phyloP scores from a whole-genome alignment of 2,113 vertebrate species.

The Craseonycteris thonglongyai region DNA sequence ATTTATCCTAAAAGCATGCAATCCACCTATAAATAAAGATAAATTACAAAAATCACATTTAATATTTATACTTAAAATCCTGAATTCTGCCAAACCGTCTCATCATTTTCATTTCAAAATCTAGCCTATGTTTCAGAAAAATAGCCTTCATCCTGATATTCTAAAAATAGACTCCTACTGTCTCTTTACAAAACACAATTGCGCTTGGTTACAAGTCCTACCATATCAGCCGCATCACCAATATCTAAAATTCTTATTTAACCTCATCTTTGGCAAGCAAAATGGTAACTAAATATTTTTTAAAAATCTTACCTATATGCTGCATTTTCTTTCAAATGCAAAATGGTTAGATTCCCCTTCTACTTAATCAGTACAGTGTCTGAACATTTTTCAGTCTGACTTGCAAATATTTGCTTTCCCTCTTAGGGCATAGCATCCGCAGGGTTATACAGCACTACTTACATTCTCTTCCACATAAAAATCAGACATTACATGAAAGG shows the following conservation, averaged over 20 bases:
- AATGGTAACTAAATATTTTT: constrained; percentile 48
- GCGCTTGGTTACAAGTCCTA: constrained; percentile 57
- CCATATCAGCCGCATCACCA: constrained; percentile 48
- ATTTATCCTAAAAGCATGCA: constrained; percentile 71
- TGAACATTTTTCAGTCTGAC: constrained; percentile 77
- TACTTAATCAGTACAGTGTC: constrained; percentile 79
- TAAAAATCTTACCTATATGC: constrained; percentile 82
- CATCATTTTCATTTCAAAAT: constrained; percentile 63
- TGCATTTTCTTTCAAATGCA: constrained; percentile 80
- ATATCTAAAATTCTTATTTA: constrained; percentile 59
- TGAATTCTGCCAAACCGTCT: constrained; percentile 44
- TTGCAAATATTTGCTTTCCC: constrained; percentile 73
- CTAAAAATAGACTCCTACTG: constrained; percentile 77
- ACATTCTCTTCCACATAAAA: constrained; percentile 80
- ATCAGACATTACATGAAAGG: constrained; percentile 82
- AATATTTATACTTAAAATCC: constrained; percentile 40
- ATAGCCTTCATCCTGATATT: constrained; percentile 63
- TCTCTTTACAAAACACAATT: constrained; percentile 73
- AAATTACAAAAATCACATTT: constrained; percentile 56
- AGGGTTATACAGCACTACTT: constrained; percentile 79
- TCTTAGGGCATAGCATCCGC: constrained; percentile 76
- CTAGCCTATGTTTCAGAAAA: constrained; percentile 68
- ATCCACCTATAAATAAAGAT: constrained; percentile 55
- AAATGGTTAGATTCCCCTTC: constrained; percentile 79
- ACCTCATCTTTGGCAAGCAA: constrained; percentile 40